Conservation (phyloP, 92 coral and sea anemone genomes). For the Palythoa grandiflora region DNA sequence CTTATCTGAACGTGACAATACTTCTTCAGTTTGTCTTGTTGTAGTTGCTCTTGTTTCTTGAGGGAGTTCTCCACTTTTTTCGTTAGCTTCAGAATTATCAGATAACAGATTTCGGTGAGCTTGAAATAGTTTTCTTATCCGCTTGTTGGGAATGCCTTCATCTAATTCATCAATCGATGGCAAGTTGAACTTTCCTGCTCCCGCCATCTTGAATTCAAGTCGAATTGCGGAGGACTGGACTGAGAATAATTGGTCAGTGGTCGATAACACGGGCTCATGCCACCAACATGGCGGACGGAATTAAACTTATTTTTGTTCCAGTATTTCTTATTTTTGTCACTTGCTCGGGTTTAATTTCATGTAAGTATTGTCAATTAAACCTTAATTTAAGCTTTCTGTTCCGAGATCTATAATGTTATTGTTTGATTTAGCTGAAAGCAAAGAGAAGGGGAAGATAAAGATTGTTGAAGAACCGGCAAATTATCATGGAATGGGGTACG, state of each 20-base stretch:
- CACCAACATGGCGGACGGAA: slow-evolving; percentile 14
- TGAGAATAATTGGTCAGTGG: slow-evolving; percentile 17
- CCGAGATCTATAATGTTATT: background rate
- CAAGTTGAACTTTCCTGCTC: slow-evolving; percentile 68
- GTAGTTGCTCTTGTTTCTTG: background rate
- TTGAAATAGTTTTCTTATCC: slow-evolving; percentile 54
- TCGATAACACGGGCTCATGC: slow-evolving; percentile 9
- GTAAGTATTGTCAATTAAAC: slow-evolving; percentile 2
- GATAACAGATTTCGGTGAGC: slow-evolving; percentile 15
- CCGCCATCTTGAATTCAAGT: slow-evolving; percentile 71
- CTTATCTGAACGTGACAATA: background rate
- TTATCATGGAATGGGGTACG: slow-evolving; percentile 86
- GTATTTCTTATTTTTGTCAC: background rate
- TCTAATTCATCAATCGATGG: slow-evolving; percentile 86
- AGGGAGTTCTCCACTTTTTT: background rate
- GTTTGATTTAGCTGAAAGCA: slow-evolving; percentile 7
- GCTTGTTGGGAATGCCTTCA: slow-evolving; percentile 52
- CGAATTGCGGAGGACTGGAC: slow-evolving; percentile 4
- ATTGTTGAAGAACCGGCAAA: slow-evolving; percentile 97
- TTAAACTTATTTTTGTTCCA: background rate
- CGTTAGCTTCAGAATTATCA: slow-evolving; percentile 7
- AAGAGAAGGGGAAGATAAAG: slow-evolving; percentile 67
- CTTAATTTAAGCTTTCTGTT: background rate
- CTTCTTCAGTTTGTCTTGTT: background rate
- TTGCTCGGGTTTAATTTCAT: slow-evolving; percentile 11